phyloP scores from a whole-genome alignment of 2,113 vertebrate genomes.

The Lampris incognitus region DNA sequence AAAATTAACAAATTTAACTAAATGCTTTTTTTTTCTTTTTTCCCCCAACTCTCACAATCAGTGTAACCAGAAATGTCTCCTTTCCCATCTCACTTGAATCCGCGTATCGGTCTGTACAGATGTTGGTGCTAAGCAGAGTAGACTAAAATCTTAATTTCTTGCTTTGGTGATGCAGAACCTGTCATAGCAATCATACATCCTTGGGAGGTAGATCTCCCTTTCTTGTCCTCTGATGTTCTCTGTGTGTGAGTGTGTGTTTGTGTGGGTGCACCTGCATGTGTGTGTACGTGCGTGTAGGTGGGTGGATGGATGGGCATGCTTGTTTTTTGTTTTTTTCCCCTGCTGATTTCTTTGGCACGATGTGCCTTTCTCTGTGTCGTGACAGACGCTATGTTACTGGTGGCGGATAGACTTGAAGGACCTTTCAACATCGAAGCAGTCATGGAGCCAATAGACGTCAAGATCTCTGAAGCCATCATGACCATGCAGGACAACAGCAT shows the following conservation, averaged over 20 bases:
- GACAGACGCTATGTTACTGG: slow-evolving; percentile 98
- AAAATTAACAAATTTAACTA: no score
- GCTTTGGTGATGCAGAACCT: slow-evolving; percentile 5
- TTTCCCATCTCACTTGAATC: neutral
- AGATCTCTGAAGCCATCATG: slow-evolving; percentile 98
- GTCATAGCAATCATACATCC: slow-evolving; percentile 1
- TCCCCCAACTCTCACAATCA: neutral
- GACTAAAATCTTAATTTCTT: slow-evolving; percentile 25
- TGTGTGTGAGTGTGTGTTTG: neutral
- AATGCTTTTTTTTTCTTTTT: neutral
- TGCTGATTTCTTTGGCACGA: slow-evolving; percentile 40
- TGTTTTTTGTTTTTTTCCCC: neutral
- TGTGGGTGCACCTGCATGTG: slow-evolving; percentile 11
- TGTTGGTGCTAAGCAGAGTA: slow-evolving; percentile 21
- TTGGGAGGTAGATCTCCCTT: neutral
- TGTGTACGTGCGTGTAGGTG: slow-evolving; percentile 14
- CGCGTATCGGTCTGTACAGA: slow-evolving; percentile 29
- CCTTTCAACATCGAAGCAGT: slow-evolving; percentile 96
- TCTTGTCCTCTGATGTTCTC: neutral
- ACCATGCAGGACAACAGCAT: slow-evolving; percentile 98
- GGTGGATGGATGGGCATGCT: neutral
- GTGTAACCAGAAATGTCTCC: slow-evolving; percentile 7
- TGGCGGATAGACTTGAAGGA: slow-evolving; percentile 93
- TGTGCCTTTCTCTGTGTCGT: slow-evolving; percentile 59
- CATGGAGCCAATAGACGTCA: slow-evolving; percentile 95